phyloP scores from a whole-genome alignment of 2,888 invertebrate species.

The Malachius bipustulatus region DNA sequence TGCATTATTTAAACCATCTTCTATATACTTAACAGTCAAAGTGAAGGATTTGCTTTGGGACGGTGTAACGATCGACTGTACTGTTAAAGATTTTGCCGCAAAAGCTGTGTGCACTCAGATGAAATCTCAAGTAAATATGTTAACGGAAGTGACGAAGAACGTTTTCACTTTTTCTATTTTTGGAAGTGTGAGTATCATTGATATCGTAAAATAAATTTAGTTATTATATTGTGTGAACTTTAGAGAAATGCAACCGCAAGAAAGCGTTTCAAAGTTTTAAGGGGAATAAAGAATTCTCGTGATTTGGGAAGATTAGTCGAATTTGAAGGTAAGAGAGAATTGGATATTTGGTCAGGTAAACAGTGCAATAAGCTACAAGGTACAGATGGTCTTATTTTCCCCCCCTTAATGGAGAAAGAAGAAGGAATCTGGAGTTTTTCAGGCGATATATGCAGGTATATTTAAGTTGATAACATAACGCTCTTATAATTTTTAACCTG shows the following conservation, averaged over 20 bases:
- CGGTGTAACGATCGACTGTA: conserved; percentile 61
- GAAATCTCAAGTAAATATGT: conserved; percentile 48
- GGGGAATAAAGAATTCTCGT: conserved; percentile 58
- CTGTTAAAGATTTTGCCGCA: conserved; percentile 59
- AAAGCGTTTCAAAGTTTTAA: conserved; percentile 53
- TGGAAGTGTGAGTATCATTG: conserved; percentile 56
- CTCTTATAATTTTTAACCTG: too few species aligned
- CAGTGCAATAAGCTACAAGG: conserved; percentile 62
- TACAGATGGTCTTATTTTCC: conserved; percentile 75
- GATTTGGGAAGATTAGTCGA: conserved; percentile 60
- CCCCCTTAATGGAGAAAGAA: conserved; percentile 48
- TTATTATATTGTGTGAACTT: too few species aligned
- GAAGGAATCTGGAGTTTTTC: conserved; percentile 57
- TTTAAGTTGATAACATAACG: too few species aligned
- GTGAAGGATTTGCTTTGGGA: conserved; percentile 63
- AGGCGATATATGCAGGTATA: conserved; percentile 64
- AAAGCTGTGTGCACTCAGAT: conserved; percentile 59
- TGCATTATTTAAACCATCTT: conserved; percentile 52
- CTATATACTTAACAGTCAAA: conserved; percentile 49
- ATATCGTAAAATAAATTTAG: too few species aligned
- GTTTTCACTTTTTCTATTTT: conserved; percentile 62
- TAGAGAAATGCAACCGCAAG: conserved; percentile 61
- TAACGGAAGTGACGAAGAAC: conserved; percentile 46
- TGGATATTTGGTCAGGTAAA: conserved; percentile 50
- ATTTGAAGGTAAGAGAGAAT: conserved; percentile 48